phyloP scores from a whole-genome alignment of 2,888 invertebrate genomes.

The Conus canariensis region DNA sequence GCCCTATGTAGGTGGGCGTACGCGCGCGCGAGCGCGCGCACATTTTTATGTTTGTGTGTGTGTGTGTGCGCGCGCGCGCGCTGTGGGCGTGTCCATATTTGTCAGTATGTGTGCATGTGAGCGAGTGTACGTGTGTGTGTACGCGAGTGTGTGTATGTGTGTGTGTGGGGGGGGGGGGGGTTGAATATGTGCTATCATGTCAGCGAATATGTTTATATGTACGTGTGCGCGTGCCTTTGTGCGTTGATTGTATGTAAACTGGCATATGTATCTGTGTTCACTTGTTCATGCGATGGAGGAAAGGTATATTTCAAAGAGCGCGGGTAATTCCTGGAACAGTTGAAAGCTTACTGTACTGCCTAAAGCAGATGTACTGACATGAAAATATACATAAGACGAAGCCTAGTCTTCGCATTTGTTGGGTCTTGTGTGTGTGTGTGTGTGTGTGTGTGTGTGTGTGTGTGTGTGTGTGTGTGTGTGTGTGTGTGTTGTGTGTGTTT shows the following conservation, averaged over 20 bases:
- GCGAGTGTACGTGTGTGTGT: not conserved
- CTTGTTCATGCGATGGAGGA: no score
- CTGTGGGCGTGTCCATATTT: not conserved
- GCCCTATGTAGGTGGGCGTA: not conserved
- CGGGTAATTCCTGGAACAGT: no score
- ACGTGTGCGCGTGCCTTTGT: not conserved
- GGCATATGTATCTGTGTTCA: not conserved
- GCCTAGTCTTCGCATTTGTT: not conserved
- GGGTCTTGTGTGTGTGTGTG: not conserved
- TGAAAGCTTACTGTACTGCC: no score
- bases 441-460: not conserved
- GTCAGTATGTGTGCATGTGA: not conserved
- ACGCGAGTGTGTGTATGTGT: not conserved
- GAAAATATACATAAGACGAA: not conserved
- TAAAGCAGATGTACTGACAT: no score
- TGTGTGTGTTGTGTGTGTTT: not conserved
- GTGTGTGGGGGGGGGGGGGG: not conserved
- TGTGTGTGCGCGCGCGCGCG: not conserved
- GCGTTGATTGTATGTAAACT: not conserved
- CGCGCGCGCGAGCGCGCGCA: not conserved
- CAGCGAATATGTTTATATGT: not conserved
- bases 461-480: not conserved
- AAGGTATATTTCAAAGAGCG: no score
- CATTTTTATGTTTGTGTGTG: not conserved
- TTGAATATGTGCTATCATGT: not conserved